Base-by-base conservation (phyloP, 2,888 invertebrate genomes). In the Drosophila flavopinicola region DNA sequence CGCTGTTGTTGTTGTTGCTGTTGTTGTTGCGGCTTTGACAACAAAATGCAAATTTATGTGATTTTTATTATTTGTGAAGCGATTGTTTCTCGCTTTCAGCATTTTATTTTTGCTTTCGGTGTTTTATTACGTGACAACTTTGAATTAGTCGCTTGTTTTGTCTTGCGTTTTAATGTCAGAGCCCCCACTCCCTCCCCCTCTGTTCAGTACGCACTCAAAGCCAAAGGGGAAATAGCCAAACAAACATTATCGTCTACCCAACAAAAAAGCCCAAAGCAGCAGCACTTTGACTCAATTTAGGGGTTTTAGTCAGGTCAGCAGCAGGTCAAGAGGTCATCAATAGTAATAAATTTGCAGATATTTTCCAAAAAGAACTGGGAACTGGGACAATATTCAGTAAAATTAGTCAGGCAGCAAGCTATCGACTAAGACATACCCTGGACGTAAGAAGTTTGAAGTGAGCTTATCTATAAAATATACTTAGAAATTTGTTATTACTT, bases 91-190 rank as follows among this genome's bases (percentile, higher is more conserved):
- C 70, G 69, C 63, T 65, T 78, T 66, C 65, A 51, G 67, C 66
- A 63, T 52, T 60, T 69, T 60, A 56, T 71, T 42, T 60, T 57
- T 45, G 61, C 39, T 72, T 59, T 73, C 59, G 66, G 68, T 78
- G 65, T 74, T 82, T 82, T 85, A 82, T 85, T 83, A 83, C 83
- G 83, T 83, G 83, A 83, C 85, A 78, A 72, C 75, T 75, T 75
- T 82, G 70, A 80, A 69, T 85, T 78, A 72, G 83, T 71, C 76
- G 82, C 60, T 73, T 68, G 48, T 54, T 66, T 70, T 60, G 57
- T 37, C 49, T 74, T 53, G 59, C 45, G 39, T 42, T 64, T 45
- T 49, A 56, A 41, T 59, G 57, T 38, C 37, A 45, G 23, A 4
- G 7, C 25, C 20, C 45, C 33, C 13, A 39, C 27, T 27, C 48